Evolutionary conservation across 2,113 vertebrate genomes (phyloP).

Genomic region (Hippocampus zosterae): DNA sequence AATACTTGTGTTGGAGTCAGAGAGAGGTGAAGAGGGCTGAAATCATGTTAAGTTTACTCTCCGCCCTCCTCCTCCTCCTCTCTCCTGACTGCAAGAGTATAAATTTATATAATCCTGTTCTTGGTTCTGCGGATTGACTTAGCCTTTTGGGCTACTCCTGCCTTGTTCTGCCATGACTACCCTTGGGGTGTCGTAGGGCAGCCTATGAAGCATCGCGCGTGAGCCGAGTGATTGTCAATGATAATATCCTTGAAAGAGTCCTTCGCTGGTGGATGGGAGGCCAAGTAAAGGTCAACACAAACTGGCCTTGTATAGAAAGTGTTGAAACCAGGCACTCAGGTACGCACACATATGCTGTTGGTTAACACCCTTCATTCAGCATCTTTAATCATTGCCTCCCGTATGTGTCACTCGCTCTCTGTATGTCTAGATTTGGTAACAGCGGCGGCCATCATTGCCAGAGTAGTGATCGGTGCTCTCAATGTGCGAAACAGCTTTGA

Average conservation of each 20-base stretch:
- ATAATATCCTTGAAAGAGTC: constrained; percentile 65
- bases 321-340: background rate
- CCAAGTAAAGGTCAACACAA: constrained; percentile 57
- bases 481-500: constrained; percentile 50
- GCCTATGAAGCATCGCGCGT: constrained; percentile 47
- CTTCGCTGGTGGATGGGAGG: constrained; percentile 45
- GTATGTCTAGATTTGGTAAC: constrained; percentile 4
- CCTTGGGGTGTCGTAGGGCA: constrained; percentile 55
- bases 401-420: background rate
- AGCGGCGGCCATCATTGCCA: background rate
- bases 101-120: constrained; percentile 79
- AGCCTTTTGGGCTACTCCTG: constrained; percentile 63
- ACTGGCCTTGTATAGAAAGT: constrained; percentile 27
- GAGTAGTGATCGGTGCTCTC: constrained; percentile 36
- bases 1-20: constrained; percentile 77
- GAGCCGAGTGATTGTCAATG: constrained; percentile 59
- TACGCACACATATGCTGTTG: constrained; percentile 15
- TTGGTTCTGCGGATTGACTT: constrained; percentile 70
- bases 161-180: constrained; percentile 56
- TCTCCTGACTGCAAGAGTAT: constrained; percentile 65
- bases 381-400: background rate
- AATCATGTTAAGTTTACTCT: constrained; percentile 75
- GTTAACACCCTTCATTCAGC: constrained; percentile 13
- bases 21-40: constrained; percentile 74
- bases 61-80: constrained; percentile 25